Conservation (phyloP, 35 echinoderm and acorn worm species). For the Heliocidaris erythrogramma region DNA sequence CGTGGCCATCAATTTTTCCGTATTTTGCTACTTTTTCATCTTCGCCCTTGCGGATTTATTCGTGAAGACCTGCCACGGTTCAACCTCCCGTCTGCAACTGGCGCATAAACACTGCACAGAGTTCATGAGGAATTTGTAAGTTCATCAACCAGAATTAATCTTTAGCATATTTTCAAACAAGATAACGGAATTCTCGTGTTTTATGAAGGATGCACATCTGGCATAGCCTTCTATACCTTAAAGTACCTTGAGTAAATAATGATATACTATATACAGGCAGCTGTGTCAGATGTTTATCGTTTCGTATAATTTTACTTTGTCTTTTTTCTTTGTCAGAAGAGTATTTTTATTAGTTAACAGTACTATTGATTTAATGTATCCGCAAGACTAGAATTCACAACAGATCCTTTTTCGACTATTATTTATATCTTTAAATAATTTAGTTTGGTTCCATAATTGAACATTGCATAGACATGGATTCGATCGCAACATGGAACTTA, state of each 20-base stretch:
- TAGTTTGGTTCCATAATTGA: background rate
- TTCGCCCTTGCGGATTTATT: constrained; percentile 38
- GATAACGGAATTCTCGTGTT: background rate
- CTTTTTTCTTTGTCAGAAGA: too few relatives aligned
- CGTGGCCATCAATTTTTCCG: background rate
- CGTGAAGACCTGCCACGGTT: constrained; percentile 17
- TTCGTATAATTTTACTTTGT: background rate
- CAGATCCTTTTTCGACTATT: too few relatives aligned
- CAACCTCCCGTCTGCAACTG: background rate
- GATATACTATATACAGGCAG: background rate
- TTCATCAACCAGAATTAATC: background rate
- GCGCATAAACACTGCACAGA: constrained; percentile 44
- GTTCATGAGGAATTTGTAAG: constrained; percentile 51
- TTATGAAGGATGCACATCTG: background rate
- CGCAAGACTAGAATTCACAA: too few relatives aligned
- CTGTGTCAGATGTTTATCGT: background rate
- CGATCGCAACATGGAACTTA: background rate
- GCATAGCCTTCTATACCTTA: background rate
- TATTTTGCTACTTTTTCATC: constrained; percentile 45
- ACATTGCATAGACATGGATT: background rate
- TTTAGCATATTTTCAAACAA: background rate
- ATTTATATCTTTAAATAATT: too few relatives aligned
- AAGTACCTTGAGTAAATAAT: background rate
- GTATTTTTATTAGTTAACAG: too few relatives aligned
- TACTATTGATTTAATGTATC: too few relatives aligned